Conservation (phyloP, 2,113 vertebrate genomes). For the Ciconia boyciana region DNA sequence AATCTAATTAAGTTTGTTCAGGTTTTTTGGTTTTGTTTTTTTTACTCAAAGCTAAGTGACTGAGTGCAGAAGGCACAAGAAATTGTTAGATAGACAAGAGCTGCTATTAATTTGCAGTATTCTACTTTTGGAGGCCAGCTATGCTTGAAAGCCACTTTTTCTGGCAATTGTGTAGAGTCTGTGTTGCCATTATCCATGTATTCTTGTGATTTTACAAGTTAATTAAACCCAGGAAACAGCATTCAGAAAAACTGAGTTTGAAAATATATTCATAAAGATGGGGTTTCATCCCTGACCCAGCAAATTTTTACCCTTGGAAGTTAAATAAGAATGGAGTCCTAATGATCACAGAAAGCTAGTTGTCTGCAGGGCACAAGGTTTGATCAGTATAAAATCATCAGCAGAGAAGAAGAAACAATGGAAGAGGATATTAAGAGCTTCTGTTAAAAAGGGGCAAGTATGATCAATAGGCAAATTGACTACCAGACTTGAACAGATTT, state of each 20-base stretch:
- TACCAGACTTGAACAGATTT: background rate
- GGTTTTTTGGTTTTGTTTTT: background rate
- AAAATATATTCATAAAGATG: background rate
- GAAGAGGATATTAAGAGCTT: background rate
- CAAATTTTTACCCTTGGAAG: background rate
- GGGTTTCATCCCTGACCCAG: background rate
- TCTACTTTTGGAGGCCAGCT: background rate
- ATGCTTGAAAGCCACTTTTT: background rate
- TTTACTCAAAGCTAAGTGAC: background rate
- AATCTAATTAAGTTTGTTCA: background rate
- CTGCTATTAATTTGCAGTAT: background rate
- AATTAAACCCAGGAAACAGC: background rate
- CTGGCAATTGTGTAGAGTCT: background rate
- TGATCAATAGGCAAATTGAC: background rate
- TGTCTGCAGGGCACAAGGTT: constrained; percentile 11
- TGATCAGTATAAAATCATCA: background rate
- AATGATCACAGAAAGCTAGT: background rate
- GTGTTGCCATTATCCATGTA: background rate
- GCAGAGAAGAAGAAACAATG: background rate
- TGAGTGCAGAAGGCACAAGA: background rate
- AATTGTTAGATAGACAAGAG: background rate
- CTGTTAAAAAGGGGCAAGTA: background rate
- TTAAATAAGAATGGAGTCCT: background rate
- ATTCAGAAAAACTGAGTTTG: background rate
- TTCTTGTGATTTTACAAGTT: background rate